Evolutionary conservation across 2,888 invertebrate genomes (phyloP).

Genomic region (Scrobipalpa atriplicella): DNA sequence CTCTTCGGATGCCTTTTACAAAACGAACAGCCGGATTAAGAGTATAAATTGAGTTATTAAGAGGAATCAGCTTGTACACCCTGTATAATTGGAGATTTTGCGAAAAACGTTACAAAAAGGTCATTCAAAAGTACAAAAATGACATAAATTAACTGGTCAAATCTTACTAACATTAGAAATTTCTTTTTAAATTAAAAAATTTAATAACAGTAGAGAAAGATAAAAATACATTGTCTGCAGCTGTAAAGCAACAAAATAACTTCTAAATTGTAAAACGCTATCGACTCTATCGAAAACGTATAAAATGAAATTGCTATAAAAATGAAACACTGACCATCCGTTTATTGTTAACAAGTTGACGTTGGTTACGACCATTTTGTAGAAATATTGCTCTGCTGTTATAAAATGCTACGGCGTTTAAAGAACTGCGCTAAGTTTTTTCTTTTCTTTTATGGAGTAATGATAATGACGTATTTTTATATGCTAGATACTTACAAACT

Average conservation of each 20-base stretch:
- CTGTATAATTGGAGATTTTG: neutral
- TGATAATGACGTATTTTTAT: too few relatives aligned
- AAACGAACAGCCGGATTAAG: neutral
- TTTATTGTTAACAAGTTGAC: conserved; percentile 38
- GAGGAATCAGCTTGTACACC: neutral
- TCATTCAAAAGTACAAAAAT: neutral
- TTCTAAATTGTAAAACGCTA: neutral
- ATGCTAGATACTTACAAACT: too few relatives aligned
- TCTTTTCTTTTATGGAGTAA: too few relatives aligned
- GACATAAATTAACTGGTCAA: too few relatives aligned
- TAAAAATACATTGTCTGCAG: neutral
- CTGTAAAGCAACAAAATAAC: neutral
- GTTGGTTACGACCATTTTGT: neutral
- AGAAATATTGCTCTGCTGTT: too few relatives aligned
- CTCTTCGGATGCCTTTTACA: neutral
- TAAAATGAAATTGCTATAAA: conserved; percentile 39
- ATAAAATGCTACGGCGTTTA: too few relatives aligned
- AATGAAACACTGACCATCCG: conserved; percentile 37
- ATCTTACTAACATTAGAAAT: too few relatives aligned
- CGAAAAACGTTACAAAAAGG: too few relatives aligned
- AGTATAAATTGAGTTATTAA: conserved; percentile 10
- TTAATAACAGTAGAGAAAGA: neutral
- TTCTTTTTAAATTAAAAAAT: too few relatives aligned
- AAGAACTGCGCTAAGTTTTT: too few relatives aligned
- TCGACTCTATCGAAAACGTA: conserved; percentile 39